Conservation (phyloP, 2,888 invertebrate genomes). For the Melanargia galathea region DNA sequence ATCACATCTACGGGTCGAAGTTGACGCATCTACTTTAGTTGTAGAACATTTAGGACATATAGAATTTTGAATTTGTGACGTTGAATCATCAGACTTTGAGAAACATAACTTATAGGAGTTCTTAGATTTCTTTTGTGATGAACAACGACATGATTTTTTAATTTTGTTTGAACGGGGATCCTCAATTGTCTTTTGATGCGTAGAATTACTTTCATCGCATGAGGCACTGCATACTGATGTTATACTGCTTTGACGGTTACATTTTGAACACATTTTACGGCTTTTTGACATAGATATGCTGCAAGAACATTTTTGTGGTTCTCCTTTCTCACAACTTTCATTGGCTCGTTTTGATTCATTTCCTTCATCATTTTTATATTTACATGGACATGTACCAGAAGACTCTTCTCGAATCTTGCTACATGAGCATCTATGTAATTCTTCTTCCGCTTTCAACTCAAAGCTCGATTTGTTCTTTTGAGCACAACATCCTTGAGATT, state of each 20-base stretch:
- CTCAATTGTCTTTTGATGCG: neutral
- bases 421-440: constrained; percentile 19
- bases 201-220: neutral
- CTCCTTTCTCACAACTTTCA: neutral
- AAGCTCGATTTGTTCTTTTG: neutral
- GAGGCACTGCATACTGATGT: neutral
- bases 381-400: neutral
- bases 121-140: constrained; percentile 17
- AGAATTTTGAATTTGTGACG: neutral
- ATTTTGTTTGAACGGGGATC: neutral
- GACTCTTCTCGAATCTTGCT: neutral
- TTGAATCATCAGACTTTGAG: neutral
- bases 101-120: constrained; percentile 15
- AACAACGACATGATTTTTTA: constrained; percentile 8
- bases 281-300: neutral
- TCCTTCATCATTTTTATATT: neutral
- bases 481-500: neutral
- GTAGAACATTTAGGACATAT: constrained; percentile 15
- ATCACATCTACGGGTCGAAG: constrained; percentile 39
- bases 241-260: neutral
- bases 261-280: neutral
- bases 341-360: neutral
- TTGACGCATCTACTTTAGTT: constrained; percentile 35
- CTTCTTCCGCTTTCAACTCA: neutral
- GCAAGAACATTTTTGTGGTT: constrained; percentile 4